phyloP scores from a whole-genome alignment of 2,113 vertebrate species.

The Cariama cristata region DNA sequence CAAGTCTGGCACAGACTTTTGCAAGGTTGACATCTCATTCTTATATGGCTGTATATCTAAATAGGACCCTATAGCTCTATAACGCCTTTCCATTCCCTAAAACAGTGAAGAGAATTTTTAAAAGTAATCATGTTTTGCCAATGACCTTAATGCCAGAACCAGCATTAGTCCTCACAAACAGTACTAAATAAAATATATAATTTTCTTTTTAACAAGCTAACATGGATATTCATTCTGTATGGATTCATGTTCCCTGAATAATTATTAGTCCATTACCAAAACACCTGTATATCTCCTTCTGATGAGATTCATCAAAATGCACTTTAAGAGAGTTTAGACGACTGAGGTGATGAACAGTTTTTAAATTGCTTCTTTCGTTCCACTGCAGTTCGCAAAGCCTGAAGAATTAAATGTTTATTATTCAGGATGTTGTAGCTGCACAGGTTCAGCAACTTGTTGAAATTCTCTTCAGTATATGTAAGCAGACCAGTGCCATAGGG shows the following conservation, averaged over 20 bases:
- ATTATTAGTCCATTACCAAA: neutral
- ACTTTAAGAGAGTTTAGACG: neutral
- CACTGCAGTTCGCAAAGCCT: conserved; percentile 68
- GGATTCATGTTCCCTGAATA: neutral
- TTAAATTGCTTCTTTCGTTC: conserved; percentile 10
- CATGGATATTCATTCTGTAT: neutral
- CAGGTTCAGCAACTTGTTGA: conserved; percentile 76
- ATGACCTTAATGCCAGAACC: neutral
- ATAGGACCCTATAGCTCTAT: neutral
- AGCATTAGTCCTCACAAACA: neutral
- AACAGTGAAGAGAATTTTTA: neutral
- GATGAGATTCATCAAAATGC: neutral
- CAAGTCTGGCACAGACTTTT: neutral
- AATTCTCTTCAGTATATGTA: conserved; percentile 75
- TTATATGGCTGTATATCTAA: neutral
- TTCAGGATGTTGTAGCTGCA: conserved; percentile 82
- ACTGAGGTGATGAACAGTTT: neutral
- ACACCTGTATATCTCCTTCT: neutral
- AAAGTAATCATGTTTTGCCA: neutral
- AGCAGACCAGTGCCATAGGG: conserved; percentile 78
- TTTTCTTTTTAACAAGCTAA: neutral
- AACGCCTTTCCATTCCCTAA: neutral
- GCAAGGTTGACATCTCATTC: neutral
- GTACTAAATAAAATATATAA: neutral
- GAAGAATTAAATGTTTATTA: conserved; percentile 73